Base-by-base conservation (phyloP, 2,888 invertebrate genomes). In the Melanostoma scalare region DNA sequence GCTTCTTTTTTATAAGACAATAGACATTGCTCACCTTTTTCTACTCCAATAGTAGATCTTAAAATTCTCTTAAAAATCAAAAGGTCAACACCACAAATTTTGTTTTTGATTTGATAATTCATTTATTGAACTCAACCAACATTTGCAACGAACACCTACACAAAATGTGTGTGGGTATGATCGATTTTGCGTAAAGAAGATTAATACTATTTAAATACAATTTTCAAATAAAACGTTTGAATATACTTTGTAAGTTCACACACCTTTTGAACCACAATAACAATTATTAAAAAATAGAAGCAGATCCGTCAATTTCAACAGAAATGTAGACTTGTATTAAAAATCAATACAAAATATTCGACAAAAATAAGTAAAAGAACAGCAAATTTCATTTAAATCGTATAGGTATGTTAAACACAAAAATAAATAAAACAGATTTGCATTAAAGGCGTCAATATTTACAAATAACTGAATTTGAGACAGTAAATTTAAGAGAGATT, bases 391-490 rank as follows among this genome's bases (percentile, higher is more conserved):
- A 56, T 30, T 40, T 4, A 9, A n/a, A 30, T 20, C 20, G 20
- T 1, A 20, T 20, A 20, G 20, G 20, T 35, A 58, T 42, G 50
- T 50, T 31, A 30, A 60, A 46, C 42, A 58, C 8, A 52, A 52
- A 60, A 53, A 42, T 58, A 71, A 61, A 68, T 74, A 69, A 79
- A 52, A 75, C 58, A 67, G 55, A 76, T 75, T 77, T 75, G 63
- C 46, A 75, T 71, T 20, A 20, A 78, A 72, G 60, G 55, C 55
- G 71, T 72, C 67, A 63, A 72, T 81, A 81, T 81, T 72, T 81
- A 81, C 81, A 81, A 72, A 71, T 65, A 55, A 73, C 56, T 46
- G 48, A 20, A 80, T 80, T 75, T 81, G 75, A 72, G 80, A 71
- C 80, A 76, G 20, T 35, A 69, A 50, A 1, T 40, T n/a, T 30